Base-by-base conservation (phyloP, 2,888 invertebrate species). In the Lycophotia porphyrea region DNA sequence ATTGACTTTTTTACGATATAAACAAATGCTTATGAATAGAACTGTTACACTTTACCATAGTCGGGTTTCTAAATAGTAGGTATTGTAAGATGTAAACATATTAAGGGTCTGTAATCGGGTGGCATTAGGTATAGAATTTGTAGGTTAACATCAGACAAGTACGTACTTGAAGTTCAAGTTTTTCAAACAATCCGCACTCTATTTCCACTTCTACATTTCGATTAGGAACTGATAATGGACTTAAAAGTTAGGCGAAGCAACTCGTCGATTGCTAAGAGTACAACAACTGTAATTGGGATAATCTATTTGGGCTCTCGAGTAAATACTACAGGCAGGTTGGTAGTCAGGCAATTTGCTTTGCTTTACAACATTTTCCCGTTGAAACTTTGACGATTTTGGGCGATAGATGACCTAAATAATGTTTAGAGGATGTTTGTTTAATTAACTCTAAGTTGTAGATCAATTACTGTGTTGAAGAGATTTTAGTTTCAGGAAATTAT, bases 241-340 rank as follows among this genome's bases (percentile, higher is more conserved):
- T 84, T 80, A 66, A 77, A 75, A 86, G 71, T 77, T 73, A 66
- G 52, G 24, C 67, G 72, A 74, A 82, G 63, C 61, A 80, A 80
- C 79, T 85, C 80, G 36, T 77, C 75, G 63, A 78, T 77, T 74
- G 82, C 76, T 76, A 82, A 81, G 71, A 85, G 80, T 85, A 85
- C 83, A 87, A 82, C 82, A 85, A 80, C 86, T 72, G 80, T 85
- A 77, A 87, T 87, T 85, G 80, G 80, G 78, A 76, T 85, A 87
- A 86, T 82, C 87, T 82, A 82, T 87, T 85, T 80, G 77, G 80
- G 85, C 77, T 85, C 74, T 74, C 71, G 79, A 80, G 76, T 72
- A 80, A 85, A 80, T 87, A 80, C 80, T 82, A 73, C 72, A 71
- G 55, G 67, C 72, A 85, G 79, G 74, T 82, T 87, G 64, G 73